phyloP scores from a whole-genome alignment of 2,888 invertebrate genomes.

The Heteromurus nitidus region DNA sequence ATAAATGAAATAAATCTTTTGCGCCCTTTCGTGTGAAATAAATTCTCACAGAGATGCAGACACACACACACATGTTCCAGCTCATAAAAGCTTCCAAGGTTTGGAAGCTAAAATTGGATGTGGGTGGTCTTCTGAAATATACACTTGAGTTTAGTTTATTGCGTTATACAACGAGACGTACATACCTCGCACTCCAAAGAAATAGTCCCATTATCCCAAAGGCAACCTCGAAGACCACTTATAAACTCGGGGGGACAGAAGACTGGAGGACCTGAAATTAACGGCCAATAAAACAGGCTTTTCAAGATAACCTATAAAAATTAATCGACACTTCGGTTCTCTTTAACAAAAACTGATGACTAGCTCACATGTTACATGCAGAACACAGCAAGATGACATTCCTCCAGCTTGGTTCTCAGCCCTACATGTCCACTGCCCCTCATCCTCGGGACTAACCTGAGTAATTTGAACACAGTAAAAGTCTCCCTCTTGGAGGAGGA shows the following conservation, averaged over 20 bases:
- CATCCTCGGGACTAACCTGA: conserved; percentile 54
- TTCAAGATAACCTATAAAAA: no score
- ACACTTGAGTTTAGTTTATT: not conserved
- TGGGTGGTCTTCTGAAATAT: conserved; percentile 19
- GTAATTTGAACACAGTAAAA: conserved; percentile 60
- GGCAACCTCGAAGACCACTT: conserved; percentile 61
- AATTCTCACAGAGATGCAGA: conserved; percentile 15
- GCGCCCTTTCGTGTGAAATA: conserved; percentile 5
- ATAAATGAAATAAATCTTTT: not conserved
- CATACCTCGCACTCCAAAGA: conserved; percentile 68
- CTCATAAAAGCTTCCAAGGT: conserved; percentile 17
- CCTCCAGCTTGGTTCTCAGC: conserved; percentile 55
- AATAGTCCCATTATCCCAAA: conserved; percentile 69
- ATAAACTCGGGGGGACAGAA: conserved; percentile 63
- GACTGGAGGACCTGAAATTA: conserved; percentile 57
- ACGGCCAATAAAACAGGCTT: not conserved
- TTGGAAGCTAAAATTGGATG: not conserved
- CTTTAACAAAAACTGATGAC: no score
- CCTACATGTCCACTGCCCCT: conserved; percentile 62
- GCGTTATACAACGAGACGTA: not conserved
- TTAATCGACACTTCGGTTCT: not conserved
- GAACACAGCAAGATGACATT: conserved; percentile 53
- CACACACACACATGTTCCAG: conserved; percentile 38
- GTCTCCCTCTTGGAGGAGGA: conserved; percentile 53
- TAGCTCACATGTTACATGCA: conserved; percentile 59